Evolutionary conservation across 2,113 vertebrate genomes (phyloP), one percentile per base, ranked within the genome.

Genomic region (Garra rufa): DNA sequence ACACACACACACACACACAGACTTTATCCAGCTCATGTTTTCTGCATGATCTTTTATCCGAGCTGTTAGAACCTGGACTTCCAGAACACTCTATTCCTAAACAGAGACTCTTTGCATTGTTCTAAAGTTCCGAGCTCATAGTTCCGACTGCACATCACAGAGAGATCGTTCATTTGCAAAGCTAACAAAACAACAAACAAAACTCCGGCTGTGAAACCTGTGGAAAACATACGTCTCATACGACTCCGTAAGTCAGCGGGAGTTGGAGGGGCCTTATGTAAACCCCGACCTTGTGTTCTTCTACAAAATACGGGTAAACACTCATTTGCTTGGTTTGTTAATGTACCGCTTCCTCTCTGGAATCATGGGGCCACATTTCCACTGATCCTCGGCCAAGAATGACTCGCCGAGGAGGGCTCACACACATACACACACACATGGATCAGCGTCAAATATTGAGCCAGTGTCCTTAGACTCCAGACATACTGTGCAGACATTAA

Each of bases 401-500:
- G 11, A 61, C 52, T 69, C 9, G 34, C 65, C 1, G 65, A 69
- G 34, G 65, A 41, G 65, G 65, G 34, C 65, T n/a, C 61, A 14
- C 24, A 61, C 57, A 26, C 28, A 48, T 50, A 82, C 11, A 48
- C 26, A 70, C 24, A n/a, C 38, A 34, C 2, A 44, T 38, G 6
- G n/a, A 11, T 67, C 26, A 59, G 46, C 6, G 26, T 85, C 48
- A 50, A 80, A n/a, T 89, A 83, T 87, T 84, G 85, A 88, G 82
- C 65, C 63, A 71, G 70, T 57, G 9, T 17, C 34, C 28, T 83
- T 80, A 82, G 69, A 88, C 86, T 81, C 65, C 78, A 48, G 86
- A 87, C 76, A 83, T 85, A 91, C 88, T 85, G 46, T 90, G 88
- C 88, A 94, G 92, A 93, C 89, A 89, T 88, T 82, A 91, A 90